Base-by-base conservation (phyloP, 2,888 invertebrate genomes). In the Aspidiotus rigidus region DNA sequence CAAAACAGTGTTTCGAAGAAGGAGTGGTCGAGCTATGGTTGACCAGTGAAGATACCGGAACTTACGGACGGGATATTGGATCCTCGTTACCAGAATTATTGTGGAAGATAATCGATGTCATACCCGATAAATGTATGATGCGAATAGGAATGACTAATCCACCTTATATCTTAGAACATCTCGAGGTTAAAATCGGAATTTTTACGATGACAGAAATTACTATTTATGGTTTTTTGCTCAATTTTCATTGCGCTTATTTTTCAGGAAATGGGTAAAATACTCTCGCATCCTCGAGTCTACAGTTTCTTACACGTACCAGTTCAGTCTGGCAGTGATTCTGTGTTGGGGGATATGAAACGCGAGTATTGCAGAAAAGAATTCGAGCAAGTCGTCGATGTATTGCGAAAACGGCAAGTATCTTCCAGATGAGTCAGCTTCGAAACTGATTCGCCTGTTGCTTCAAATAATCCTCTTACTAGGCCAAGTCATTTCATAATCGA, bases 131-230 rank as follows among this genome's bases (percentile, higher is more conserved):
- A 8, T 90, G 90, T 74, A 84, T 89, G 78, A 82, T 94, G 75
- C 83, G 96, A 62, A 83, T 97, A 42, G 99, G 98, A 13, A 99
- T 98, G 94, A 98, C 97, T 63, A 98, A 98, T 81, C 98, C 98
- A 0, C 98, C 98, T 0, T 99, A 99, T 77, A 98, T 99, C 71
- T 80, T 97, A 70, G 95, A 98, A 74, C 94, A 98, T 77, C 80
- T 98, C 28, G 86, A 89, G 70, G 83, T 83, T 74, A 64, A 70
- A 63, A 3, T 5, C 28, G 5, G 28, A n/a, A 28, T 28, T 28
- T 5, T 28, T 3, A 28, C 28, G 28, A 28, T 5, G 28, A 28
- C 28, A 28, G 28, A 28, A 28, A 28, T 28, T 28, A 28, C 28
- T 28, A 28, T 5, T 5, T 28, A 5, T 28, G 28, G 28, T 28